Percentiles rank a stretch among this genome's conserved stretches.
phyloP scores from a whole-genome alignment of 2,113 vertebrate species.

The Neomonachus schauinslandi region DNA sequence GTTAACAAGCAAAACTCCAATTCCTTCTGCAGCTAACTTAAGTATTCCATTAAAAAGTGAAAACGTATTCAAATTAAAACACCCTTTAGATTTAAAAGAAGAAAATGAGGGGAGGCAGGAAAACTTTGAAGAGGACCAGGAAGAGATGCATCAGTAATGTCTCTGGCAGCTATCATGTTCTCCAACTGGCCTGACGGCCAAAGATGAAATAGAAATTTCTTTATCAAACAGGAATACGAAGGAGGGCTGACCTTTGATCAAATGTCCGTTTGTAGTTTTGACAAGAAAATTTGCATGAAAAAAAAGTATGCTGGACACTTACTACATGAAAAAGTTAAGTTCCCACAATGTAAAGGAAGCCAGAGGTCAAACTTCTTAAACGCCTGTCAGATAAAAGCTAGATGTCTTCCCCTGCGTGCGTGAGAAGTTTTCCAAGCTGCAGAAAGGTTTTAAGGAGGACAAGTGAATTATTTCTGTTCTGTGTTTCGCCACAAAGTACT shows the following conservation, averaged over 20 bases:
- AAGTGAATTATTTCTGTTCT: conserved; percentile 48
- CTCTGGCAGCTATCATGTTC: conserved; percentile 81
- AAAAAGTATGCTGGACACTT: conserved; percentile 86
- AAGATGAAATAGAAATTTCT: conserved; percentile 96
- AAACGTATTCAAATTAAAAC: conserved; percentile 85
- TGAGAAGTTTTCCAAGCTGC: conserved; percentile 66
- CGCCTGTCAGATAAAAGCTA: conserved; percentile 84
- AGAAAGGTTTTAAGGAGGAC: conserved; percentile 63
- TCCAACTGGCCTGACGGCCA: conserved; percentile 89
- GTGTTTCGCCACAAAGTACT: conserved; percentile 63
- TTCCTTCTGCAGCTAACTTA: conserved; percentile 83
- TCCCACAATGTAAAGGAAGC: conserved; percentile 88
- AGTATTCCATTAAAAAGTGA: conserved; percentile 86
- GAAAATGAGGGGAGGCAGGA: conserved; percentile 11
- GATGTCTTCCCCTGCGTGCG: not conserved
- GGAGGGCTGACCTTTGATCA: conserved; percentile 97
- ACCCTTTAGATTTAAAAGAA: conserved; percentile 78
- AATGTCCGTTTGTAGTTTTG: conserved; percentile 92
- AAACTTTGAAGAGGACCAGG: conserved; percentile 68
- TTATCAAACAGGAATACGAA: conserved; percentile 95
- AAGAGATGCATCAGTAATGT: conserved; percentile 84
- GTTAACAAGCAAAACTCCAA: conserved; percentile 82
- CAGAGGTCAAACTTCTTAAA: conserved; percentile 92
- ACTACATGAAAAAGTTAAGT: conserved; percentile 86
- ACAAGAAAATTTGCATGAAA: conserved; percentile 95